Percentiles rank a stretch among this genome's conserved stretches.
Conservation (phyloP, 2,113 vertebrate species). For the Mixornis gularis region DNA sequence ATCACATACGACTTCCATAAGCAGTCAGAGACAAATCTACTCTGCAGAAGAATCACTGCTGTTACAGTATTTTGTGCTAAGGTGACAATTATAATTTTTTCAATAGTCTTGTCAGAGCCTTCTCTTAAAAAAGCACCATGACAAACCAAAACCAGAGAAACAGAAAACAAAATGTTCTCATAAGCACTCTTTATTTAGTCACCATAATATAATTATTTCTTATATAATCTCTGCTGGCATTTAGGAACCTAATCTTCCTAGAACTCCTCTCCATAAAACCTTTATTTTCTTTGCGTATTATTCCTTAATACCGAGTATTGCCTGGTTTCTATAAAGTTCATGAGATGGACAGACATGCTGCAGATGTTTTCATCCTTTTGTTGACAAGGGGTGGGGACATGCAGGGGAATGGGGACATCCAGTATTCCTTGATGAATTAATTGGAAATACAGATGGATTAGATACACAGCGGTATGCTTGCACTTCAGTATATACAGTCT, state of each 20-base stretch:
- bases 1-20: background rate
- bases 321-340: background rate
- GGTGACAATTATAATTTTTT: background rate
- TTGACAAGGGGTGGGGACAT: background rate
- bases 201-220: background rate
- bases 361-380: background rate
- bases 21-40: background rate
- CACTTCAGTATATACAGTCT: background rate
- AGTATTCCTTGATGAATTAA: background rate
- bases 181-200: background rate
- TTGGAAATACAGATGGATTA: background rate
- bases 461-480: background rate
- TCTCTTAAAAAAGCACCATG: background rate
- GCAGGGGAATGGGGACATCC: rapidly evolving
- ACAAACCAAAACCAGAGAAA: background rate
- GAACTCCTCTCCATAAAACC: background rate
- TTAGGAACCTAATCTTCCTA: background rate
- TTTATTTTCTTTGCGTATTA: background rate
- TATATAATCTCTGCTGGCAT: background rate
- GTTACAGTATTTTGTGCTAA: background rate
- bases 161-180: background rate
- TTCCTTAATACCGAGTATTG: background rate
- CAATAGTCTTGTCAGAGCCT: background rate
- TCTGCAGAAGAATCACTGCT: background rate
- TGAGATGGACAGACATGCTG: background rate